Conservation (phyloP, 2,888 invertebrate genomes). For the Amblyteles armatorius region DNA sequence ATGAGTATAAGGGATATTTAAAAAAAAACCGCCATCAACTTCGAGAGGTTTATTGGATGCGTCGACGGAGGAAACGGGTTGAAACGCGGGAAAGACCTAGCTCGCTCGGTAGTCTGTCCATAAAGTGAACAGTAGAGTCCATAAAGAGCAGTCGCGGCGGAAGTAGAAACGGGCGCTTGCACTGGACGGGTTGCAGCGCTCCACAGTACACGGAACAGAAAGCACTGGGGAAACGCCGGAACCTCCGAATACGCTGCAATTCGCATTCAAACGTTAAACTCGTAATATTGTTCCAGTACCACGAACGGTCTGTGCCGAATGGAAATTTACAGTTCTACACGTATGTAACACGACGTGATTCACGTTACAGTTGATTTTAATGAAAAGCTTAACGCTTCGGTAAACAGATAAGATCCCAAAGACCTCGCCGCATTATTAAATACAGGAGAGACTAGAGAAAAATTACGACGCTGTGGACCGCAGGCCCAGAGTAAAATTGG, state of each 20-base stretch:
- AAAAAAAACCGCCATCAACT: neutral
- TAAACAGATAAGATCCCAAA: neutral
- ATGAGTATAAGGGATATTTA: neutral
- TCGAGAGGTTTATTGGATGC: slow-evolving; percentile 20
- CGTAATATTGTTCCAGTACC: neutral
- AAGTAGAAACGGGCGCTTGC: slow-evolving; percentile 50
- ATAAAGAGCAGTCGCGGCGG: slow-evolving; percentile 49
- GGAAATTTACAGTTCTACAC: slow-evolving; percentile 11
- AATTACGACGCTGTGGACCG: too few species aligned
- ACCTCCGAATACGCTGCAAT: slow-evolving; percentile 52
- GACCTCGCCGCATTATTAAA: neutral
- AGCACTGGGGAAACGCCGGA: slow-evolving; percentile 23
- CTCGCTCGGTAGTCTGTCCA: slow-evolving; percentile 10
- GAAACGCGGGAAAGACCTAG: slow-evolving; percentile 30
- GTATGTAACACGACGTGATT: neutral
- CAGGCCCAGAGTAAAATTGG: too few species aligned
- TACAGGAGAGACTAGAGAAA: neutral
- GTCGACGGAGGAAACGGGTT: neutral
- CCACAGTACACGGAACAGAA: slow-evolving; percentile 11
- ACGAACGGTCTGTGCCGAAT: slow-evolving; percentile 7
- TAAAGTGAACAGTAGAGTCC: slow-evolving; percentile 41
- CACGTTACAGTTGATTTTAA: neutral
- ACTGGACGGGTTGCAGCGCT: slow-evolving; percentile 14
- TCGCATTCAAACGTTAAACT: slow-evolving; percentile 47
- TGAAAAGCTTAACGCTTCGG: neutral